Evolutionary conservation across 1,140 invertebrate species (phyloP).

Genomic region (Schlechtendalia chinensis): DNA sequence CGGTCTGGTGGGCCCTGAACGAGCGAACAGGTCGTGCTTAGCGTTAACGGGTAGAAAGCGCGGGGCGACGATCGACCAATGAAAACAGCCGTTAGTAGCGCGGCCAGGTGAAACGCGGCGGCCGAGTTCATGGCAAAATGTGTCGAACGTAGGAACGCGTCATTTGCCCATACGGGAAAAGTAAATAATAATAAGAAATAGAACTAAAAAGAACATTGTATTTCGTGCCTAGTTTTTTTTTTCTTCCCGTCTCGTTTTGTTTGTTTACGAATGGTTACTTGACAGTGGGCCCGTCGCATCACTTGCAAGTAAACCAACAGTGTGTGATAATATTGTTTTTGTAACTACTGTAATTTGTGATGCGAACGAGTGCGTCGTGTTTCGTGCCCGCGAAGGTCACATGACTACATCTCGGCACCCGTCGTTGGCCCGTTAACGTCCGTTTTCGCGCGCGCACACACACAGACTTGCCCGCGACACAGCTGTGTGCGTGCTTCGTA

Average conservation of each 20-base stretch:
- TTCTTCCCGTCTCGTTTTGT: constrained; percentile 34
- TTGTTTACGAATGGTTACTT: constrained; percentile 45
- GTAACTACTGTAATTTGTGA: constrained; percentile 29
- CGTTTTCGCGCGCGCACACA: constrained; percentile 30
- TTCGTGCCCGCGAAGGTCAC: constrained; percentile 38
- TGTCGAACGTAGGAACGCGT: background rate
- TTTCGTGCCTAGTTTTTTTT: constrained; percentile 22
- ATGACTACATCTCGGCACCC: constrained; percentile 35
- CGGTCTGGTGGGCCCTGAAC: background rate
- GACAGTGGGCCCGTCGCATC: constrained; percentile 21
- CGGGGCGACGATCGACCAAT: background rate
- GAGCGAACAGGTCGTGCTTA: too few species aligned
- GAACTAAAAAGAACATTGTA: too few species aligned
- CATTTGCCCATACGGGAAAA: background rate
- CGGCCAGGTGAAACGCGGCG: background rate
- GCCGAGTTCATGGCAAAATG: constrained; percentile 13
- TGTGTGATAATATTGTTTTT: constrained; percentile 48
- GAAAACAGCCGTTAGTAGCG: background rate
- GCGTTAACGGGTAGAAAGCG: background rate
- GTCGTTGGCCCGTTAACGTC: constrained; percentile 42
- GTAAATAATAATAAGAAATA: too few species aligned
- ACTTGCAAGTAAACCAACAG: constrained; percentile 40
- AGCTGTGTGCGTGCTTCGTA: constrained; percentile 4
- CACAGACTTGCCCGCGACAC: constrained; percentile 1
- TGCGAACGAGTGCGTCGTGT: constrained; percentile 24